Evolutionary conservation across 2,888 invertebrate genomes (phyloP).

Genomic region (Andrena marginata): DNA sequence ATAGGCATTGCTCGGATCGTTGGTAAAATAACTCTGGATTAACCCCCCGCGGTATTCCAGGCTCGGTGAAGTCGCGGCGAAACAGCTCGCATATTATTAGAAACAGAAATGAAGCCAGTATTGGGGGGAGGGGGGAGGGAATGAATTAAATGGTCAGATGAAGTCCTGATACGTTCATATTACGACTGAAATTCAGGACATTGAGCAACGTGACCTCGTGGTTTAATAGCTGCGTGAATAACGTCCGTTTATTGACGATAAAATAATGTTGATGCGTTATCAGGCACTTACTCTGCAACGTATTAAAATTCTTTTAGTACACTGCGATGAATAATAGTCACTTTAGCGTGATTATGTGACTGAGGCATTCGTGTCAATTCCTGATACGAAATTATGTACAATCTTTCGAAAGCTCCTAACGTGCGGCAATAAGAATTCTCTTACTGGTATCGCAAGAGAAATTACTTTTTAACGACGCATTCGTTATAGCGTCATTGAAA

Average conservation of each 20-base stretch:
- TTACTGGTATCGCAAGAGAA: neutral
- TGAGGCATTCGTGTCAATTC: neutral
- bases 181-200: conserved; percentile 16
- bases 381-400: neutral
- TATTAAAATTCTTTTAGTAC: conserved; percentile 6
- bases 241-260: conserved; percentile 15
- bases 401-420: neutral
- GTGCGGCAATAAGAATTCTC: neutral
- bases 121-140: neutral
- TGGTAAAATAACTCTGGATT: neutral
- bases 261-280: conserved; percentile 26
- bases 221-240: conserved; percentile 16
- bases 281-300: neutral
- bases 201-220: neutral
- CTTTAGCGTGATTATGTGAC: conserved; percentile 11
- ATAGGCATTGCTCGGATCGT: neutral
- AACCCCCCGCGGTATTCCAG: neutral
- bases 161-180: neutral
- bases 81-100: neutral
- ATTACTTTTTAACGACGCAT: neutral
- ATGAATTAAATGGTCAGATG: neutral
- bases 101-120: neutral
- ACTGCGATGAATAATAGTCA: conserved; percentile 7
- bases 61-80: neutral
- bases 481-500: neutral